Percentiles rank a stretch among this genome's conserved stretches.
Evolutionary conservation across 2,888 invertebrate species (phyloP).

Genomic region (Lithophane ornitopus): DNA sequence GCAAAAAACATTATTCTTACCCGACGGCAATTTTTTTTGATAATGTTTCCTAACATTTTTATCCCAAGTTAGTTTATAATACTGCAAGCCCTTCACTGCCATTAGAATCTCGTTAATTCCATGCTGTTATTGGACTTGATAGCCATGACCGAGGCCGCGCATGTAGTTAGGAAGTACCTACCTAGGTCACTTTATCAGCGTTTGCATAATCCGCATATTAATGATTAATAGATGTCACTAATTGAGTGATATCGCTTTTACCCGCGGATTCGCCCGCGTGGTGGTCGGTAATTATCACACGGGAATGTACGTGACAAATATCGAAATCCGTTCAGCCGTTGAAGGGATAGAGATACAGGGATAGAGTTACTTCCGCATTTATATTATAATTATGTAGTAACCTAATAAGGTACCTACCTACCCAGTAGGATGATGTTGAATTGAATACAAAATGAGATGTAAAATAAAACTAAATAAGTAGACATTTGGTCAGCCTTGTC

Average conservation of each 20-base stretch:
- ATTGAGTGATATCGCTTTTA: no score
- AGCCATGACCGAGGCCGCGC: constrained; percentile 31
- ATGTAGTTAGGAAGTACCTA: not conserved
- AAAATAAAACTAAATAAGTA: constrained; percentile 1
- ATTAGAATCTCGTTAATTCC: constrained; percentile 19
- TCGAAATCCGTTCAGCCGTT: not conserved
- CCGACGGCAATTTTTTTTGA: no score
- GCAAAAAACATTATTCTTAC: no score
- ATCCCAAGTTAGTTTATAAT: not conserved
- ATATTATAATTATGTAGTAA: no score
- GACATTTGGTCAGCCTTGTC: not conserved
- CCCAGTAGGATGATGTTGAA: no score
- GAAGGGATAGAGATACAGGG: not conserved
- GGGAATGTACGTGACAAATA: not conserved
- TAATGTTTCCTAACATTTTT: no score
- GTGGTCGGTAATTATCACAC: not conserved
- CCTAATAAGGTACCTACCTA: no score
- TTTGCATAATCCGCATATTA: not conserved
- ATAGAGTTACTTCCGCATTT: no score
- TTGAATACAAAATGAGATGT: constrained; percentile 3
- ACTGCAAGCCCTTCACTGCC: constrained; percentile 9
- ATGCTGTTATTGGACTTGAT: constrained; percentile 31
- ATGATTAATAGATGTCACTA: constrained; percentile 5
- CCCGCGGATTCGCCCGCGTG: not conserved
- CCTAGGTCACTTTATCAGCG: constrained; percentile 5